phyloP scores from a whole-genome alignment of 2,797 vertebrate genomes.

The Semaprochilodus insignis region DNA sequence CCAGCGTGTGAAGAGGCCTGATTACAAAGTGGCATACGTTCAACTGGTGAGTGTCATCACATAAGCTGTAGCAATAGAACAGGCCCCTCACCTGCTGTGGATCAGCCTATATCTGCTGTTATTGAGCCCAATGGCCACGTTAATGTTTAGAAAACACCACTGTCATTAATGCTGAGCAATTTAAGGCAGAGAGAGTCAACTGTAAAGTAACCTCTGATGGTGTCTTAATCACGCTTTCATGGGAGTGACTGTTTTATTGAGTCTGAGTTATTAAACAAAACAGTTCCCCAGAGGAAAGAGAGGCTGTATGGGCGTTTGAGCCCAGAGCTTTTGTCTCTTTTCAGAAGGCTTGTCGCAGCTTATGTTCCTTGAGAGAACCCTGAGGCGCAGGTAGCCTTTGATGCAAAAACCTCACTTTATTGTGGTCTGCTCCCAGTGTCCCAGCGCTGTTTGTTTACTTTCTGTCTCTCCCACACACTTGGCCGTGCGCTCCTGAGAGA shows the following conservation, averaged over 20 bases:
- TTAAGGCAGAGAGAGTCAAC: slow-evolving; percentile 59
- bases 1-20: slow-evolving; percentile 88
- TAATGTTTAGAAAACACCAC: slow-evolving; percentile 10
- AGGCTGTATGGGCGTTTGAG: slow-evolving; percentile 13
- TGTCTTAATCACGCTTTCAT: slow-evolving; percentile 26
- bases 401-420: slow-evolving; percentile 59
- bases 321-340: slow-evolving; percentile 52
- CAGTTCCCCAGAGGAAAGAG: slow-evolving; percentile 27
- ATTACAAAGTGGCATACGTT: slow-evolving; percentile 95
- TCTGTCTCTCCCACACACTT: slow-evolving; percentile 50
- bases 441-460: slow-evolving; percentile 57
- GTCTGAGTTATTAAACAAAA: slow-evolving; percentile 57
- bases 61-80: not conserved
- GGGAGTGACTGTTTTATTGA: slow-evolving; percentile 37
- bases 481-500: slow-evolving; percentile 58
- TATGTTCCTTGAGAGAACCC: slow-evolving; percentile 49
- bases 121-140: slow-evolving; percentile 14
- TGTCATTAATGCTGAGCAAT: slow-evolving; percentile 45
- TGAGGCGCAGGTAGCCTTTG: slow-evolving; percentile 59
- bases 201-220: slow-evolving; percentile 46
- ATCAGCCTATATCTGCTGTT: slow-evolving; percentile 19
- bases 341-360: slow-evolving; percentile 39
- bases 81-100: not conserved
- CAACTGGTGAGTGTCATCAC: slow-evolving; percentile 88
- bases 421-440: slow-evolving; percentile 51